These are phyloP conservation scores for Diarsia brunnea DNA, from an alignment of 2,888 invertebrate genomes.

Conservation along the genomic window DNA sequence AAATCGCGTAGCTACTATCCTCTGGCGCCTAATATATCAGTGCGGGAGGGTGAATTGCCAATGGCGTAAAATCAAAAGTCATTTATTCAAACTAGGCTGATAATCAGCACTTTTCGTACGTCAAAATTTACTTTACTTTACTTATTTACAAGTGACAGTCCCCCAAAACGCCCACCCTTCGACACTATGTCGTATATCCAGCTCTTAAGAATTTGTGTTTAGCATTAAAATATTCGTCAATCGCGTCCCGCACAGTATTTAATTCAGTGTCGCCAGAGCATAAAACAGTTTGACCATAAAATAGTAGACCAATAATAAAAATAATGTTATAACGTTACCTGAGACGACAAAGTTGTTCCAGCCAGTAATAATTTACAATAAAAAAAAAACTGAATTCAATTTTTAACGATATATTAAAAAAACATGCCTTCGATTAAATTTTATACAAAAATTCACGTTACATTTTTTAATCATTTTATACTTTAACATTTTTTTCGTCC, in stretches of 20 bases:
- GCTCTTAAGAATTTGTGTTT: no score
- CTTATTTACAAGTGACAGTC: no score
- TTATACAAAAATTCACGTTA: slow-evolving; percentile 2
- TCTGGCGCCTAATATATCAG: no score
- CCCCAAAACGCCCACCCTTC: no score
- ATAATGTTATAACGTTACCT: background rate
- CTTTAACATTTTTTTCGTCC: slow-evolving; percentile 6
- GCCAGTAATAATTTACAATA: background rate
- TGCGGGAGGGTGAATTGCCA: no score
- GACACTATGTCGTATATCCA: no score
- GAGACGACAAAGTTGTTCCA: background rate
- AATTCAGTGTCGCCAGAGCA: background rate
- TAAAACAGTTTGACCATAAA: background rate
- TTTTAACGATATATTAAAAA: background rate
- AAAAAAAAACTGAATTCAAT: background rate
- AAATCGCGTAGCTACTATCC: no score
- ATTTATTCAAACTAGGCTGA: no score
- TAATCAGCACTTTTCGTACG: no score
- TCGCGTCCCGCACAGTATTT: background rate
- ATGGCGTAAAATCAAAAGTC: no score
- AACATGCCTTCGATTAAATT: background rate
- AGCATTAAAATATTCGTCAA: background rate
- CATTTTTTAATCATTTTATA: background rate
- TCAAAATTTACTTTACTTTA: no score
- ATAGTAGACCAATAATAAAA: background rate